Percentiles rank a stretch among this genome's conserved stretches.
phyloP scores from a whole-genome alignment of 1,140 invertebrate genomes.

The Ceratosolen solmsi region DNA sequence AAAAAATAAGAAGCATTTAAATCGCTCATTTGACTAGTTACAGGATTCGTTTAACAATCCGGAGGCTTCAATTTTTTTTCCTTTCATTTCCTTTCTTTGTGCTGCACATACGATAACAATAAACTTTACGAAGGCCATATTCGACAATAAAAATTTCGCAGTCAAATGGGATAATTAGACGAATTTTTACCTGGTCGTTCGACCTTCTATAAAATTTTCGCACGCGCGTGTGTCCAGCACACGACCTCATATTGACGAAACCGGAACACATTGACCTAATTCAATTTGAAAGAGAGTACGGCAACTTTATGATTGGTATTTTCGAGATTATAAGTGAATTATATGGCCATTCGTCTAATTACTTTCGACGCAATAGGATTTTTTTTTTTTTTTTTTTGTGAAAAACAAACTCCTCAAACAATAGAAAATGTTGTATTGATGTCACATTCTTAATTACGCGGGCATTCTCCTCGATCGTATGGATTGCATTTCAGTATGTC shows the following conservation, averaged over 20 bases:
- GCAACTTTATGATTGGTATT: conserved; percentile 22
- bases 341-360: conserved; percentile 8
- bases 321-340: conserved; percentile 6
- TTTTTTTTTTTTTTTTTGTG: too few relatives aligned
- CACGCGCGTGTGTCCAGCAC: conserved; percentile 32
- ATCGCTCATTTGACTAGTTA: too few relatives aligned
- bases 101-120: background rate
- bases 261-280: conserved; percentile 13
- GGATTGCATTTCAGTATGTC: too few relatives aligned
- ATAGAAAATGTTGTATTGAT: too few relatives aligned
- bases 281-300: conserved; percentile 16
- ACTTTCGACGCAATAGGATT: background rate
- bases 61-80: too few relatives aligned
- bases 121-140: conserved; percentile 26
- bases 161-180: conserved; percentile 20
- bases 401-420: too few relatives aligned
- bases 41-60: too few relatives aligned
- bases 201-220: conserved; percentile 19
- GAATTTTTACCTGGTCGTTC: conserved; percentile 25
- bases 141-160: conserved; percentile 15
- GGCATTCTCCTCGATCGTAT: too few relatives aligned
- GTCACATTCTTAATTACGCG: too few relatives aligned
- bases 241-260: conserved; percentile 23
- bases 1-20: background rate
- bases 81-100: background rate